These are phyloP conservation scores for Zelleria hepariella DNA, from an alignment of 2,888 invertebrate species.

Conservation along the genomic window DNA sequence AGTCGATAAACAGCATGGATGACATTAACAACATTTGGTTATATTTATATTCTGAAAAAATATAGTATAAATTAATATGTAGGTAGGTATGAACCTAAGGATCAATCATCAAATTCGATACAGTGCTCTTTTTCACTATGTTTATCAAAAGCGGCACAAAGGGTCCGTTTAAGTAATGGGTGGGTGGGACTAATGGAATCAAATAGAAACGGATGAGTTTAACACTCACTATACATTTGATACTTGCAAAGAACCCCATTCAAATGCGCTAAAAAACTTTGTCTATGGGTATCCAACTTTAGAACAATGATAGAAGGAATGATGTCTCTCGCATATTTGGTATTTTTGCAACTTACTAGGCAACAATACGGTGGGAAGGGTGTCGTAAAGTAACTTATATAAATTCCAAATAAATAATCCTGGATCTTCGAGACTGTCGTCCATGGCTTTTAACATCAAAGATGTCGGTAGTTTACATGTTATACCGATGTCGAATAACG, in stretches of 20 bases:
- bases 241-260: no score
- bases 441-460: constrained; percentile 43
- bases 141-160: no score
- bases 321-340: no score
- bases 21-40: constrained; percentile 54
- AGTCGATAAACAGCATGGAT: constrained; percentile 50
- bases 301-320: no score
- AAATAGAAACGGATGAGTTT: no score
- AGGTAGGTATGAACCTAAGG: background rate
- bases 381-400: constrained; percentile 42
- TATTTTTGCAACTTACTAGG: background rate
- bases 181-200: no score
- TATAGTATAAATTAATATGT: background rate
- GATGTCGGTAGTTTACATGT: constrained; percentile 33
- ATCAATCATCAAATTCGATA: background rate
- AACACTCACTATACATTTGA: no score
- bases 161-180: no score
- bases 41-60: constrained; percentile 47
- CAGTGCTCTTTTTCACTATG: no score
- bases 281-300: no score
- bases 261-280: no score
- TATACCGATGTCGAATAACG: constrained; percentile 44
- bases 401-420: constrained; percentile 62
- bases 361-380: constrained; percentile 32
- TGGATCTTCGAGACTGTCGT: constrained; percentile 37